Evolutionary conservation across 2,113 vertebrate genomes (phyloP).

Genomic region (Meriones unguiculatus): DNA sequence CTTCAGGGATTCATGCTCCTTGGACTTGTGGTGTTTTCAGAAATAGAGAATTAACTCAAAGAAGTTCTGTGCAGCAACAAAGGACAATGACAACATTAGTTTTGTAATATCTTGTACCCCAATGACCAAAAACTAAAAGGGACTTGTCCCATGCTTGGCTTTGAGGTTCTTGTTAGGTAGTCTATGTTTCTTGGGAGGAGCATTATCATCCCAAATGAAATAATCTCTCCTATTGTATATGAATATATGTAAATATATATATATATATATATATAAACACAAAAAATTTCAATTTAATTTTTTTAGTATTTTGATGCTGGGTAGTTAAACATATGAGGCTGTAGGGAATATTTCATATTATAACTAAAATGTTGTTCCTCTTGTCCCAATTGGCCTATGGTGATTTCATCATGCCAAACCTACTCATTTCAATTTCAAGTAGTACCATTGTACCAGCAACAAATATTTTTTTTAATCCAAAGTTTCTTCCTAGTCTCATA

Average conservation of each 20-base stretch:
- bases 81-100: neutral
- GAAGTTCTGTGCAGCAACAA: neutral
- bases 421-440: neutral
- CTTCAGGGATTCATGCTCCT: no score
- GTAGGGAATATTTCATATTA: neutral
- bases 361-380: no score
- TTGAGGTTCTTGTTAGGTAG: neutral
- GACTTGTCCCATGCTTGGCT: neutral
- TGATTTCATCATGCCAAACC: neutral
- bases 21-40: neutral
- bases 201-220: neutral
- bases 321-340: neutral
- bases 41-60: neutral
- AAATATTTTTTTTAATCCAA: neutral
- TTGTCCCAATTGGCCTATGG: no score
- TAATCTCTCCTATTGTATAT: neutral
- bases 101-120: neutral
- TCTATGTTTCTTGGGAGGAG: neutral
- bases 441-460: neutral
- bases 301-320: neutral
- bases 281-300: neutral
- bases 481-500: neutral
- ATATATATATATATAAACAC: neutral
- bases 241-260: neutral
- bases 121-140: neutral